Conservation (phyloP, 2,113 vertebrate genomes). For the Atrichornis clamosus region DNA sequence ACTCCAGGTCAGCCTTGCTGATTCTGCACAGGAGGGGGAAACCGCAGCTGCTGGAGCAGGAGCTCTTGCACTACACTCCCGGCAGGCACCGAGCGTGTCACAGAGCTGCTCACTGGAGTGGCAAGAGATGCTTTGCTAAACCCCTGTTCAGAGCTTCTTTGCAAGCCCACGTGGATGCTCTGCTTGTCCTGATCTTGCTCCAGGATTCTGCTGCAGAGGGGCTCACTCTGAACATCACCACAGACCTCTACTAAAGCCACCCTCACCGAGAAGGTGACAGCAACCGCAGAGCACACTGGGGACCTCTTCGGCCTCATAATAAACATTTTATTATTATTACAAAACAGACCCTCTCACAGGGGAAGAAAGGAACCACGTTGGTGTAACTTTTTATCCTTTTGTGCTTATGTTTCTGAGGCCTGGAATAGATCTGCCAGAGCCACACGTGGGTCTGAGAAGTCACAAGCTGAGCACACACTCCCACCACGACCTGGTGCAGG, state of each 20-base stretch:
- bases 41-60: neutral
- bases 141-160: neutral
- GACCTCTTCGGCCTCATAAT: neutral
- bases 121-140: neutral
- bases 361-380: neutral
- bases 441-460: neutral
- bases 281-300: neutral
- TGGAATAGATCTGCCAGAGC: neutral
- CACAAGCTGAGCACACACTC: neutral
- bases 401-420: neutral
- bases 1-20: neutral
- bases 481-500: accelerated
- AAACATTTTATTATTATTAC: neutral
- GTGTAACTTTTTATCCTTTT: neutral
- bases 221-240: neutral
- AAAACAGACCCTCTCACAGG: neutral
- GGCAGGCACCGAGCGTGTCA: neutral
- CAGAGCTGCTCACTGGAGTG: neutral
- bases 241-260: neutral
- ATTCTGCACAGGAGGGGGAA: neutral
- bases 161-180: neutral
- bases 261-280: neutral
- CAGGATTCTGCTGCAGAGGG: neutral
- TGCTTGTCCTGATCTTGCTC: neutral
- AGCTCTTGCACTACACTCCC: neutral